phyloP scores from a whole-genome alignment of 2,113 vertebrate species.

The Chunga burmeisteri region DNA sequence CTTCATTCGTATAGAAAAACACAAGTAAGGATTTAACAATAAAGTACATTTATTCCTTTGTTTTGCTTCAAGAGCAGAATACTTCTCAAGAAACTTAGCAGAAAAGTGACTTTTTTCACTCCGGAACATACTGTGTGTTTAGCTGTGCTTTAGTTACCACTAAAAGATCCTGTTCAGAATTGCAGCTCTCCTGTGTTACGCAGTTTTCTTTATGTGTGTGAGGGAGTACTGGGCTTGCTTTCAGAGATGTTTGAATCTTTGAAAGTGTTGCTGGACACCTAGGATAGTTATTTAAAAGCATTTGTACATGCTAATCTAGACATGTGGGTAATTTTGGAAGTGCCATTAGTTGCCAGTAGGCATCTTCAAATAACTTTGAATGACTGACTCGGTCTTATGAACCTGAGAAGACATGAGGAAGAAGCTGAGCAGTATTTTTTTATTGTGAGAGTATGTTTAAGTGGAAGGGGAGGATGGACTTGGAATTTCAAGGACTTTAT shows the following conservation, averaged over 20 bases:
- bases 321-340: rapidly evolving
- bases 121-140: not conserved
- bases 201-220: not conserved
- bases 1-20: not conserved
- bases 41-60: not conserved
- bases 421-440: not conserved
- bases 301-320: not conserved
- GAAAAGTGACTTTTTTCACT: not conserved
- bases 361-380: not conserved
- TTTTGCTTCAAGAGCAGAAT: not conserved
- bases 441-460: not conserved
- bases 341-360: not conserved
- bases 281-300: not conserved
- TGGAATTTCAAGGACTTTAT: not conserved
- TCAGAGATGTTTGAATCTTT: not conserved
- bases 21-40: not conserved
- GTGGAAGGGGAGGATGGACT: not conserved
- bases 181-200: rapidly evolving
- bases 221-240: not conserved
- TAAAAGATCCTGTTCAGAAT: not conserved
- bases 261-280: not conserved
- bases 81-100: not conserved
- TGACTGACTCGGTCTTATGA: not conserved
- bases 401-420: not conserved
- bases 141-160: not conserved